A percentile compares a stretch with the other conserved stretches of the same genome.
Conservation (phyloP, 2,888 invertebrate species). For the Vannuccia rotundouncinata region DNA sequence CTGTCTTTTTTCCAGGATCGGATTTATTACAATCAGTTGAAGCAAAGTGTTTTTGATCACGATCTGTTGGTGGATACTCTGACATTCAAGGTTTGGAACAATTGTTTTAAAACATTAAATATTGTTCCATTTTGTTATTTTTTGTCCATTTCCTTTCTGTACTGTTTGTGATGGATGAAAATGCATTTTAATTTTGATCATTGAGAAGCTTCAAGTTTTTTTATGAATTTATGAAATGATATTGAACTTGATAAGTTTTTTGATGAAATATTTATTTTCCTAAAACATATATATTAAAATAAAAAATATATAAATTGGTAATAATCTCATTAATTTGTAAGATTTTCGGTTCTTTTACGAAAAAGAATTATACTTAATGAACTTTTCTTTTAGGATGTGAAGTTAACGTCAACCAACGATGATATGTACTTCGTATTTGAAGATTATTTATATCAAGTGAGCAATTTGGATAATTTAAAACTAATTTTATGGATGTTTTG, state of each 20-base stretch:
- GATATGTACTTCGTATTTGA: conserved; percentile 97
- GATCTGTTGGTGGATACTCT: conserved; percentile 87
- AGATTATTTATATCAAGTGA: conserved; percentile 82
- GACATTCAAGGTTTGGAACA: conserved; percentile 68
- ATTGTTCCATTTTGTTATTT: neutral
- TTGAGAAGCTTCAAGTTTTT: too few relatives aligned
- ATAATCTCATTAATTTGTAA: neutral
- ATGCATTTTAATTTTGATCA: too few relatives aligned
- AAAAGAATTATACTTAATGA: neutral
- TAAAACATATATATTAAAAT: neutral
- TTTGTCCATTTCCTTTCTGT: too few relatives aligned
- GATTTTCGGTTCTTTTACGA: neutral
- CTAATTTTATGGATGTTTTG: neutral
- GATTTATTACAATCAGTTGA: conserved; percentile 70
- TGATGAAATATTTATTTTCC: neutral
- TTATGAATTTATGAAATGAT: too few relatives aligned
- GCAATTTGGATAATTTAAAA: conserved; percentile 21
- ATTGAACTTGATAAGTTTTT: too few relatives aligned
- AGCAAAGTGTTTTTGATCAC: conserved; percentile 72
- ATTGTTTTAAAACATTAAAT: conserved; percentile 32
- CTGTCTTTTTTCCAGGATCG: conserved; percentile 47
- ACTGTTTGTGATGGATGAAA: too few relatives aligned
- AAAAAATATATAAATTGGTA: neutral
- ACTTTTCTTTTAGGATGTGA: conserved; percentile 66
- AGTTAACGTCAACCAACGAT: conserved; percentile 88